Base-by-base conservation (phyloP, 2,113 vertebrate species). In the Platichthys stellatus region DNA sequence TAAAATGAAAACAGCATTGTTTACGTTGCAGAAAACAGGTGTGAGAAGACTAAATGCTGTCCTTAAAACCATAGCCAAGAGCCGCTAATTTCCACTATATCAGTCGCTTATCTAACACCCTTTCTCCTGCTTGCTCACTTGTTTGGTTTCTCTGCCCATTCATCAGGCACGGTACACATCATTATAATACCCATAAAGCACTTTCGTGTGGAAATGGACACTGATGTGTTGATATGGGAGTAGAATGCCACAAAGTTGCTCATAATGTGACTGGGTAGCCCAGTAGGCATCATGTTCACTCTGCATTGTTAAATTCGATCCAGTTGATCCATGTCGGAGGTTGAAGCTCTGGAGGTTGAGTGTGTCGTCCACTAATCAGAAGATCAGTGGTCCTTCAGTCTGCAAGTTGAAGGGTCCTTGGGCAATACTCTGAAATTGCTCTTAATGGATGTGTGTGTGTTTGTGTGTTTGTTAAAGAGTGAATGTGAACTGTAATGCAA, bases 21-120 rank as follows among this genome's bases (percentile, higher is more conserved):
- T 91, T 92, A 91, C 87, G 89, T 80, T 86, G 82, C 65, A 81
- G 61, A 75, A 81, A 89, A 74, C 91, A 92, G 89, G 90, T 93
- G 89, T 82, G 86, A 77, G 78, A 63, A 62, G 62, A 23, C 80
- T 76, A 66, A 86, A 90, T 71, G 78, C 24, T 28, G 61, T 87
- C 61, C 61, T 79, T 31, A 79, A 74, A 74, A 66, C 54, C 66
- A 69, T 72, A 80, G 71, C 69, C 57, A 13, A 54, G 83, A 90
- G 84, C 78, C 58, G 67, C 63, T 82, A 88, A 78, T 93, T 92
- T 90, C 89, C 87, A 91, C 86, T 72, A 72, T 81, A 91, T 90
- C 81, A 78, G 71, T 88, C 85, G 83, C 66, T 76, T 79, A 88
- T 84, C 79, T 76, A 20, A 72, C 63, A 74, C 74, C 69, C 70